phyloP scores from a whole-genome alignment of 2,888 invertebrate species.

The Listrodromus nycthemerus region DNA sequence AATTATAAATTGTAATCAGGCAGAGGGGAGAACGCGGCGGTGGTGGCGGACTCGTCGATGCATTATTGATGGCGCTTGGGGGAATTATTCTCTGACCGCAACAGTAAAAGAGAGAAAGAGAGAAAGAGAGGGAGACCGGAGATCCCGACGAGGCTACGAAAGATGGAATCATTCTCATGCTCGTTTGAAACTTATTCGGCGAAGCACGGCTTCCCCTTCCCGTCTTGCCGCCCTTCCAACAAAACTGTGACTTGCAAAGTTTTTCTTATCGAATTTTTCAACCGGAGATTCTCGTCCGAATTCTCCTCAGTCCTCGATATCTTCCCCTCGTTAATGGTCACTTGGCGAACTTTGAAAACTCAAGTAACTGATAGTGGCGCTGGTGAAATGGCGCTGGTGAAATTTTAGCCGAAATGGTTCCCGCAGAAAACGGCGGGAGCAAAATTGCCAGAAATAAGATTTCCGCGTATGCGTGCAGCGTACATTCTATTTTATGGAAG shows the following conservation, averaged over 20 bases:
- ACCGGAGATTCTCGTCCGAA: conserved; percentile 1
- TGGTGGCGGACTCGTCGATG: conserved; percentile 71
- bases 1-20: conserved; percentile 77
- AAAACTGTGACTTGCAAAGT: conserved; percentile 17
- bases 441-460: background rate
- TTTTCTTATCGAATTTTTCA: conserved; percentile 30
- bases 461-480: conserved; percentile 3
- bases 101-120: background rate
- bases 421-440: background rate
- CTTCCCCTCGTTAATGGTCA: background rate
- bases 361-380: too few species aligned
- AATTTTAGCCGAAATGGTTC: background rate
- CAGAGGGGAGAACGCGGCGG: conserved; percentile 56
- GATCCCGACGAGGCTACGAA: conserved; percentile 43
- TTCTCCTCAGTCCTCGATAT: background rate
- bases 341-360: background rate
- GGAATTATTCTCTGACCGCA: conserved; percentile 56
- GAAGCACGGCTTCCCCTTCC: background rate
- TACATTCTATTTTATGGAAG: background rate
- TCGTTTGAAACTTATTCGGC: conserved; percentile 48
- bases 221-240: too few species aligned
- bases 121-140: background rate
- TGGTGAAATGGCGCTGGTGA: background rate
- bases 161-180: conserved; percentile 33
- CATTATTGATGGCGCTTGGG: conserved; percentile 73